Evolutionary conservation across 1,140 invertebrate species (phyloP).

Genomic region (Neodiprion lecontei): DNA sequence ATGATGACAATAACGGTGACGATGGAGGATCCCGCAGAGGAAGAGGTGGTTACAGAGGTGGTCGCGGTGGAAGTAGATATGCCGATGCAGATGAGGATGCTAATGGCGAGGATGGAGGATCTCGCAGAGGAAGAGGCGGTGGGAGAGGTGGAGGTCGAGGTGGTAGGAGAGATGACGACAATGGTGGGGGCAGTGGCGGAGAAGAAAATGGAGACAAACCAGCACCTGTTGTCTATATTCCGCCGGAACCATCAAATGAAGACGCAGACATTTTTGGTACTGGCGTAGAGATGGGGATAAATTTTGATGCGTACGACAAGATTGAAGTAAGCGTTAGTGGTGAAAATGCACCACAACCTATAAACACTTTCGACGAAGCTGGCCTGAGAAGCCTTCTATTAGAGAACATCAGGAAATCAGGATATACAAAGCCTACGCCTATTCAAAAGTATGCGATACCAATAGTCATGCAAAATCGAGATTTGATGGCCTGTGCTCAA

Average conservation of each 20-base stretch:
- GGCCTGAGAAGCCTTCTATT: constrained; percentile 72
- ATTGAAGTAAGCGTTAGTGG: constrained; percentile 83
- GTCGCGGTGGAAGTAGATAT: not conserved
- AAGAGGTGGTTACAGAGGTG: constrained; percentile 10
- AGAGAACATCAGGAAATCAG: constrained; percentile 81
- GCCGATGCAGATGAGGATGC: not conserved
- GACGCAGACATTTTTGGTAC: constrained; percentile 76
- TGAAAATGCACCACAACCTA: constrained; percentile 68
- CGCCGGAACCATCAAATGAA: constrained; percentile 75
- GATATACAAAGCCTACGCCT: constrained; percentile 89
- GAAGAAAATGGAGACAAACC: constrained; percentile 31
- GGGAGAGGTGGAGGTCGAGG: constrained; percentile 16
- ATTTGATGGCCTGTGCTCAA: constrained; percentile 97
- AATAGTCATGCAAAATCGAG: constrained; percentile 77
- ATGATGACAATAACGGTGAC: constrained; percentile 11
- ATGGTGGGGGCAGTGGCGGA: constrained; percentile 21
- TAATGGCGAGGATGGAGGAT: constrained; percentile 9
- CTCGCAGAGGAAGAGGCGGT: not conserved
- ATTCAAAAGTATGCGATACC: constrained; percentile 93
- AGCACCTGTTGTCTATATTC: constrained; percentile 72
- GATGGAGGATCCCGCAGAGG: not conserved
- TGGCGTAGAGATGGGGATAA: constrained; percentile 80
- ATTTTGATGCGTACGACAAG: constrained; percentile 87
- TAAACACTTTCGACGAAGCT: constrained; percentile 75
- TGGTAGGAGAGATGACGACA: constrained; percentile 10